Evolutionary conservation across 1,140 invertebrate species (phyloP).

Genomic region (Hycleus cichorii): DNA sequence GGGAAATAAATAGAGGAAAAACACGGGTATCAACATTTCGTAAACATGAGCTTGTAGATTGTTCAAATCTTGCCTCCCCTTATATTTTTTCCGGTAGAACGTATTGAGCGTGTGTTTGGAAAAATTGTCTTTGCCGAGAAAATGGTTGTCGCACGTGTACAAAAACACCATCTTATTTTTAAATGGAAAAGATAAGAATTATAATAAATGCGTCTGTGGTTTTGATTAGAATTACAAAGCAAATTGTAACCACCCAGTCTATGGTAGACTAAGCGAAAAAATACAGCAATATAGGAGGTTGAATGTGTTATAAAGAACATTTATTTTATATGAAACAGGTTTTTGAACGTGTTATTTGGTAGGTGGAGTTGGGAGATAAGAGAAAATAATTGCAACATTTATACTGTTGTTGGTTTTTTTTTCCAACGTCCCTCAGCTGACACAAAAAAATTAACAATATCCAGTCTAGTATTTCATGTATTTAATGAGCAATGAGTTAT

Average conservation of each 20-base stretch:
- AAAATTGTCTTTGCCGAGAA: slow-evolving; percentile 11
- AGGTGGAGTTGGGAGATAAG: slow-evolving; percentile 13
- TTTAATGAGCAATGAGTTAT: slow-evolving; percentile 20
- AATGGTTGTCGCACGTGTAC: slow-evolving; percentile 19
- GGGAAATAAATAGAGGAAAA: slow-evolving; percentile 21
- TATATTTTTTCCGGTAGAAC: not conserved
- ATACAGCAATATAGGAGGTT: too few species aligned
- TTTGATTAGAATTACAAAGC: too few species aligned
- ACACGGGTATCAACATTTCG: slow-evolving; percentile 17
- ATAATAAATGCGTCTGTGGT: too few species aligned
- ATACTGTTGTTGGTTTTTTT: not conserved
- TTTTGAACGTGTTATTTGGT: slow-evolving; percentile 3
- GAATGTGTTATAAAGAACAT: too few species aligned
- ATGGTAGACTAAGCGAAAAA: too few species aligned
- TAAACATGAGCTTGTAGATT: slow-evolving; percentile 18
- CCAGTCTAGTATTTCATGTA: slow-evolving; percentile 17
- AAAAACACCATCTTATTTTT: too few species aligned
- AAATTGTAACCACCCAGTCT: too few species aligned
- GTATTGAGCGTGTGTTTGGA: slow-evolving; percentile 19
- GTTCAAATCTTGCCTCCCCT: not conserved
- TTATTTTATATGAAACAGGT: not conserved
- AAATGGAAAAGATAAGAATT: too few species aligned
- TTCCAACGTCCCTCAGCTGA: too few species aligned
- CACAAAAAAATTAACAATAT: slow-evolving; percentile 3
- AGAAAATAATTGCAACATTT: slow-evolving; percentile 12